Evolutionary conservation across 2,113 vertebrate genomes (phyloP), one percentile per base, ranked within the genome.

Genomic region (Chinchilla lanigera): DNA sequence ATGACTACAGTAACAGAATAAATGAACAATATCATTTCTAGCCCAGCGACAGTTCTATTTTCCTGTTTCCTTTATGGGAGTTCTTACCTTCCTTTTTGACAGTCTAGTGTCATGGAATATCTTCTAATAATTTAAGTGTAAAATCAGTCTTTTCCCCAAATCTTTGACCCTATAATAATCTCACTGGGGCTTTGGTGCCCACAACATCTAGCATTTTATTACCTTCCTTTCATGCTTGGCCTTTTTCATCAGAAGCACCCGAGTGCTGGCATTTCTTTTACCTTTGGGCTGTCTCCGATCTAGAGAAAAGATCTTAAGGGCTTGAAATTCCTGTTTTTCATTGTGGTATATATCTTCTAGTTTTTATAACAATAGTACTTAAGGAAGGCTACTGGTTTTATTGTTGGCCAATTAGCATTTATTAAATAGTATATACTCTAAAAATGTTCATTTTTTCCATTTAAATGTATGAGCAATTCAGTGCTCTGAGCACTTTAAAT

Each of bases 401-500:
- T 30, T 44, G 5, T 19, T 28, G n/a, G 13, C 12, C 63, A 56
- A 35, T 38, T 56, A 56, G 67, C 54, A 89, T 87, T 89, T 75
- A 89, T n/a, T 61, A 86, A 80, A 93, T 19, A 88, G 44, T 52
- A 9, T 26, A 38, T 13, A 85, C 3, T 60, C 41, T 71, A 71
- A 71, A 71, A 78, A 85, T 88, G 56, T 71, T 50, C 17, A 69
- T 6, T 3, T 13, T 85, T 20, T 73, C 26, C 13, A 50, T 71
- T 54, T 41, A 61, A 61, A 92, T 63, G 19, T 50, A 20, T 60
- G 50, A 86, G 67, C 13, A 35, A 12, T 83, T 80, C 10, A 80
- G 85, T 12, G n/a, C 69, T 77, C 58, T 80, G 65, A 90, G 41
- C 30, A 73, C 77, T 94, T 94, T 86, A 60, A 92, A n/a, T 35